Percentiles rank a stretch among this genome's conserved stretches.
Evolutionary conservation across 1,140 invertebrate genomes (phyloP).

Genomic region (Zeugodacus cucurbitae): DNA sequence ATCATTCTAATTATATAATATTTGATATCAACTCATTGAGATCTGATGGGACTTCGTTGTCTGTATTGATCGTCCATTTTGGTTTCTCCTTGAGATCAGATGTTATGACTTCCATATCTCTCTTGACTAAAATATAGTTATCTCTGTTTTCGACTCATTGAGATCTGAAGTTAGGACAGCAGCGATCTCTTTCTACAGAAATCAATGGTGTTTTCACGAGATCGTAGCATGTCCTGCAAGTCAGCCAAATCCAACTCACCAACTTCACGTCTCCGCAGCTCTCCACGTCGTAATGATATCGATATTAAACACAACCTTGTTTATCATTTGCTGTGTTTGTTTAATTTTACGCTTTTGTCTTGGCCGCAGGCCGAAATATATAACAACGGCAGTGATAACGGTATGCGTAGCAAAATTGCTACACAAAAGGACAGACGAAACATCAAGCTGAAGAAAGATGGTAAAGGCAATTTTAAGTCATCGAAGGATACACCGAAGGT

Average conservation of each 20-base stretch:
- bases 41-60: no score
- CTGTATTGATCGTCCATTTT: no score
- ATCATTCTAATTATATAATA: no score
- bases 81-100: no score
- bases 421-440: background rate
- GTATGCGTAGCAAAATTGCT: background rate
- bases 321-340: constrained; percentile 26
- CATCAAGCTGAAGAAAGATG: no score
- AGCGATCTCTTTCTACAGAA: no score
- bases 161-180: no score
- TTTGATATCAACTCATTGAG: no score
- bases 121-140: no score
- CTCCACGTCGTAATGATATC: background rate
- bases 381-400: background rate
- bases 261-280: background rate
- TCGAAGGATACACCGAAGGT: background rate
- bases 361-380: background rate
- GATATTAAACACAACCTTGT: background rate
- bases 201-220: no score
- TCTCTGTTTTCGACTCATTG: no score
- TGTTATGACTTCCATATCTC: no score
- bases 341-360: constrained; percentile 14
- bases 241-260: background rate
- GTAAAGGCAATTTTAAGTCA: background rate
- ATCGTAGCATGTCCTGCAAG: background rate